These are phyloP conservation scores for Drosophila ironensis DNA, from an alignment of 1,140 invertebrate genomes.

Conservation along the genomic window DNA sequence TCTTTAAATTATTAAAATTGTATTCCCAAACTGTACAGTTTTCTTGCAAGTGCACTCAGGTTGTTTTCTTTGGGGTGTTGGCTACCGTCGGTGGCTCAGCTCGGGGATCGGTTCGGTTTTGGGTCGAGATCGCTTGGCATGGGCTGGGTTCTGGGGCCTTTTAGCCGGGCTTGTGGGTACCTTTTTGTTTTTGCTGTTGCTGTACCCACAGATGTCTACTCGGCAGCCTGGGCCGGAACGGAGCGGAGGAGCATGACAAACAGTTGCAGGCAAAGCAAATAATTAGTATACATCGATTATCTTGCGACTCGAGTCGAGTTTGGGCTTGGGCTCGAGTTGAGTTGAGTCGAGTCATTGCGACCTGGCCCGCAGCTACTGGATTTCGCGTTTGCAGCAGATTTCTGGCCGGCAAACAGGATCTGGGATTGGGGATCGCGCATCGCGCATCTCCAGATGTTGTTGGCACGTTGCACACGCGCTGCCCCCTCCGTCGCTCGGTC, in stretches of 20 bases:
- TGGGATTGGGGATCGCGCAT: no score
- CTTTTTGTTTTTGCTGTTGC: conserved; percentile 78
- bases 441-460: conserved; percentile 62
- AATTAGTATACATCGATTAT: conserved; percentile 81
- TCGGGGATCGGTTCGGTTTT: background rate
- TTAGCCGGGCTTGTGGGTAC: background rate
- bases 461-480: conserved; percentile 69
- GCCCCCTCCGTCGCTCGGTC: background rate
- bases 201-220: conserved; percentile 60
- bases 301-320: conserved; percentile 66
- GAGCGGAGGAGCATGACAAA: conserved; percentile 71
- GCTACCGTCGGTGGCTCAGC: conserved; percentile 57
- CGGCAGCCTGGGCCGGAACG: no score
- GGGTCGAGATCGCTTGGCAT: background rate
- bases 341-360: background rate
- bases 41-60: conserved; percentile 2
- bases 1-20: background rate
- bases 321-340: no score
- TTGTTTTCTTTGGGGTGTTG: conserved; percentile 20
- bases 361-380: conserved; percentile 62
- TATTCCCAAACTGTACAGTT: background rate
- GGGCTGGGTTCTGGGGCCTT: background rate
- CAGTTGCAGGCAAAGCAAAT: conserved; percentile 79
- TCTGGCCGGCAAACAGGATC: conserved; percentile 54
- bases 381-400: background rate